Percentiles rank a stretch among this genome's conserved stretches.
Evolutionary conservation across 2,888 invertebrate species (phyloP).

Genomic region (Eledone cirrhosa): DNA sequence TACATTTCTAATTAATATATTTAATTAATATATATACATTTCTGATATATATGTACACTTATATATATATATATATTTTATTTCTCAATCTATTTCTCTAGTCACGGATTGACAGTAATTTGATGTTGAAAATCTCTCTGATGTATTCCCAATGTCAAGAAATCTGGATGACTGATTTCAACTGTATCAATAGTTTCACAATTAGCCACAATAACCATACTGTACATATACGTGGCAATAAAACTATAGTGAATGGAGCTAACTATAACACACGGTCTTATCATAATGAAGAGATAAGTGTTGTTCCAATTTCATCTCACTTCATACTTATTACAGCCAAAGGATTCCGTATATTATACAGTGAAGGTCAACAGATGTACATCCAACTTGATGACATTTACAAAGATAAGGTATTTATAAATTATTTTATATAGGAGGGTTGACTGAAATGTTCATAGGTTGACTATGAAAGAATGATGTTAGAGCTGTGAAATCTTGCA

Average conservation of each 20-base stretch:
- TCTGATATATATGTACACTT: too few species aligned
- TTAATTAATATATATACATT: too few species aligned
- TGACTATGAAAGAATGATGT: too few species aligned
- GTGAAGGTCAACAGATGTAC: neutral
- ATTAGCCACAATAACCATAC: neutral
- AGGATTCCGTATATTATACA: slow-evolving; percentile 9
- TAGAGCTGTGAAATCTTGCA: too few species aligned
- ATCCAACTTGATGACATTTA: slow-evolving; percentile 9
- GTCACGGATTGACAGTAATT: too few species aligned
- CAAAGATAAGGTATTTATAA: slow-evolving; percentile 16
- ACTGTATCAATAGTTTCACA: slow-evolving; percentile 6
- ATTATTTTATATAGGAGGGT: too few species aligned
- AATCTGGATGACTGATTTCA: slow-evolving; percentile 11
- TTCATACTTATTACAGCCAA: neutral
- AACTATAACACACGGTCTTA: neutral
- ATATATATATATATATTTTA: too few species aligned
- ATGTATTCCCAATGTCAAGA: neutral
- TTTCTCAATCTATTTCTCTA: too few species aligned
- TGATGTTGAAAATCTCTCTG: neutral
- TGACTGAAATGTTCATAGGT: too few species aligned
- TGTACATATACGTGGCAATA: neutral
- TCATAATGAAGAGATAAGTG: neutral
- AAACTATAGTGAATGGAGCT: neutral
- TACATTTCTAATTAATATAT: too few species aligned
- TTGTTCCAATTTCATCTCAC: neutral